Evolutionary conservation across 1,140 invertebrate genomes (phyloP), one percentile per base, ranked within the genome.

Genomic region (Drosophila nikananu): DNA sequence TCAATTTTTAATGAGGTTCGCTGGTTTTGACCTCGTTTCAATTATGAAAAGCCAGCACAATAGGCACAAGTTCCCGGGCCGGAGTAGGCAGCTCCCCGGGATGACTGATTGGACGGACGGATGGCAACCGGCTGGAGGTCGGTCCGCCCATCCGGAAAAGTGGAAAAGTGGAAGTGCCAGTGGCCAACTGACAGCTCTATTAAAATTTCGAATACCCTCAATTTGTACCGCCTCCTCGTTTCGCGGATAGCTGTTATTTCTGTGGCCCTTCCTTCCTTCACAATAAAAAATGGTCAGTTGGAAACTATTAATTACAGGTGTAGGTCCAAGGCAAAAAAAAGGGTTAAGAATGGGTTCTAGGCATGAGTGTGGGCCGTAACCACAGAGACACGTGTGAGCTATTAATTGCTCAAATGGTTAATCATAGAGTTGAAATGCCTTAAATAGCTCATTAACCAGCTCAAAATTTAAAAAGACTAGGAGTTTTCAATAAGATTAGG

Each of bases 1-100:
- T 84, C 78, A 81, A 87, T 84, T 90, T 90, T 89, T 87, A 87
- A 87, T 87, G 86, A 87, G 84, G 81, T 87, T 68, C 63, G 54
- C 60, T 87, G 70, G 68, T 72, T 70, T 81, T 87, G 81, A 90
- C 84, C 84, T 89, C 86, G 67, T 84, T 87, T 68, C 60, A 84
- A 84, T 84, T 84, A 84, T 90, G 51, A 81, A 81, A 64, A 80
- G 67, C 61, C 65, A 64, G 66, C 74, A 81, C 77, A 81, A 65
- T 49, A 51, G 49, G 51, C 52, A 58, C 57, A 62, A 78, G 30
- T 71, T 63, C 63, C 37, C 30, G 27, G 30, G 39, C 48, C 55
- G 23, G 54, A 51, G 72, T 58, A 59, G 48, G 62, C 55, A 44
- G 73, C 49, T 77, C 46, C 54, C 55, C n/a, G n/a, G 48, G 44